phyloP scores from a whole-genome alignment of 1,140 invertebrate genomes.

The Platorchestia sp. region DNA sequence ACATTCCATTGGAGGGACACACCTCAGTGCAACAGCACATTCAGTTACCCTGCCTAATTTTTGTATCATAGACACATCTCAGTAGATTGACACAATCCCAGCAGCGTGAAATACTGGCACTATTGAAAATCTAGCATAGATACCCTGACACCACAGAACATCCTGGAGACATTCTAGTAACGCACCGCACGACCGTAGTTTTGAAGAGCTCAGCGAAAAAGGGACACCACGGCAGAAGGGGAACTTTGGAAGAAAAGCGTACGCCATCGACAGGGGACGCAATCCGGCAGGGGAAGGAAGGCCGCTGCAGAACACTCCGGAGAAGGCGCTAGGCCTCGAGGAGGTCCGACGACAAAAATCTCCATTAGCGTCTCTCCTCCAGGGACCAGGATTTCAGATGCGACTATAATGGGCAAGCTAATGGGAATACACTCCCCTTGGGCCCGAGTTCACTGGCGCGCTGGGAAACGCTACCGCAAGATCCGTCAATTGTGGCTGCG shows the following conservation, averaged over 20 bases:
- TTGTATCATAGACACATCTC: too few relatives aligned
- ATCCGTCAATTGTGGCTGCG: background rate
- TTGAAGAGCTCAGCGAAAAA: too few relatives aligned
- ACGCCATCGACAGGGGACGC: background rate
- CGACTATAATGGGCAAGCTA: background rate
- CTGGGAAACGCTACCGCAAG: background rate
- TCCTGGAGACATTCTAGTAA: too few relatives aligned
- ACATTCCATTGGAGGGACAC: background rate
- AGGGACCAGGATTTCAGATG: background rate
- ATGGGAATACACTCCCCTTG: background rate
- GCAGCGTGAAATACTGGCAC: too few relatives aligned
- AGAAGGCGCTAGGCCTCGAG: background rate
- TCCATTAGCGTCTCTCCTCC: background rate
- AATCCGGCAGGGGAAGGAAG: too few relatives aligned
- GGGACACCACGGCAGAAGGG: background rate
- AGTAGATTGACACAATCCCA: too few relatives aligned
- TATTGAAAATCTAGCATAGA: too few relatives aligned
- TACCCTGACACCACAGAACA: too few relatives aligned
- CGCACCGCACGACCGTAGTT: too few relatives aligned
- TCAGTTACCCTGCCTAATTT: too few relatives aligned
- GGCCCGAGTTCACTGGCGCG: background rate
- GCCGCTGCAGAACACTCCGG: background rate
- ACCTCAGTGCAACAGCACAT: background rate
- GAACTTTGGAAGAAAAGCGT: background rate
- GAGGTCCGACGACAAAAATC: background rate